Base-by-base conservation (phyloP, 2,797 vertebrate genomes). In the Acipenser oxyrinchus region DNA sequence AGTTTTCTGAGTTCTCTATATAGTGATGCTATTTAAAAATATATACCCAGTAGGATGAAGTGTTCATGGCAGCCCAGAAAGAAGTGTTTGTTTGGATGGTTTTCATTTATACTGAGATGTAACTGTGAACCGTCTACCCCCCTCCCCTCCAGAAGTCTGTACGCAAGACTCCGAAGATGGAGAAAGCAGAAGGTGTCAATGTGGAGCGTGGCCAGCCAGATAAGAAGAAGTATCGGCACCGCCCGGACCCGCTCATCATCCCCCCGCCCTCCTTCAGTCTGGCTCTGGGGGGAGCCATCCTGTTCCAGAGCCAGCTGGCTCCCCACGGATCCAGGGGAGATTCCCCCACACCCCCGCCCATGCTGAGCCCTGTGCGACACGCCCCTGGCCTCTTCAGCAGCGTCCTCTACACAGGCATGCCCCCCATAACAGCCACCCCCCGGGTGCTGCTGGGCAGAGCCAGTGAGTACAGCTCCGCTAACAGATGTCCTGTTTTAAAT, bases 311-410 rank as follows among this genome's bases (percentile, higher is more conserved):
- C 70, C 90, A 92, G 80, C 82, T 96, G 53, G 82, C 69, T 91
- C 90, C 15, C 86, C 88, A 0, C 81, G 84, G 7, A 66, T 86
- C 2, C 79, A 84, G 0, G 86, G 84, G 87, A 87, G 66, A 77
- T 79, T 0, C 84, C 82, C 11, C 84, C 88, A 95, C 90, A 48
- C 94, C 95, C 0, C 92, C 93, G 0, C 94, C 93, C 0, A 94
- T 96, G 93, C 89, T 98, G 50, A 92, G 92, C 53, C 94, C 95
- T 0, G 73, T 87, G 59, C 92, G 95, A 60, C 87, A 85, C 1
- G 95, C 92, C 0, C 86, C 92, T 0, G 95, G 95, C 11, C 87
- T 98, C 76, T 94, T 92, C 87, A 93, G 86, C 81, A 92, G 82
- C 1, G 82, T 96, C 7, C 81, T 82, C 4, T 77, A 83, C 55